A percentile compares a stretch with the other conserved stretches of the same genome.
These are phyloP conservation scores for Cyprinella venusta DNA, from an alignment of 2,797 vertebrate species.

Conservation along the genomic window DNA sequence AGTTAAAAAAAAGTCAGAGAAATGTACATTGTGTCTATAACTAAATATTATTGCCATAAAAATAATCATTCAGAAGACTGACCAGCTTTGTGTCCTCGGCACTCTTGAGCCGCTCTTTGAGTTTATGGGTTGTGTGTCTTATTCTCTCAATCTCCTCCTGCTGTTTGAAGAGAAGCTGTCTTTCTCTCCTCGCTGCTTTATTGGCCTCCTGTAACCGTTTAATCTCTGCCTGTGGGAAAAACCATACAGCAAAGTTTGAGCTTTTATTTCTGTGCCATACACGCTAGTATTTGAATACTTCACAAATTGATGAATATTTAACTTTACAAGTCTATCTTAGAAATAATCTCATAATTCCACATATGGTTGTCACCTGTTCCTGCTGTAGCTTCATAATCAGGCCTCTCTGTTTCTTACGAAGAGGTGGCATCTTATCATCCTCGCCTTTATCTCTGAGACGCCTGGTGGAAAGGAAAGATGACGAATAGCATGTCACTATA, in stretches of 20 bases:
- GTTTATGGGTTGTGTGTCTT: conserved; percentile 88
- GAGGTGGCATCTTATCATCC: conserved; percentile 98
- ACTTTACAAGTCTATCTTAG: background rate
- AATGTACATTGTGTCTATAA: background rate
- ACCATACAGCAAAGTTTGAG: background rate
- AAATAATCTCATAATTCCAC: background rate
- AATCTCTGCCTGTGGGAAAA: conserved; percentile 88
- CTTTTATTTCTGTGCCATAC: background rate
- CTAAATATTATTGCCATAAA: background rate
- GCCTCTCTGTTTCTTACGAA: conserved; percentile 93
- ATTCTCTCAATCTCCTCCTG: conserved; percentile 96
- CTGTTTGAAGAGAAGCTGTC: conserved; percentile 93
- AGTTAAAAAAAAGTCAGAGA: background rate
- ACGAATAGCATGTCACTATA: background rate
- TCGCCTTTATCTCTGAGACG: conserved; percentile 94
- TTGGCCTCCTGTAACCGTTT: conserved; percentile 96
- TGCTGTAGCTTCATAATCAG: conserved; percentile 92
- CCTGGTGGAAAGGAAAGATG: conserved; percentile 64
- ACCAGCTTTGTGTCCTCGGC: conserved; percentile 86
- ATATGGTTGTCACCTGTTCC: conserved; percentile 85
- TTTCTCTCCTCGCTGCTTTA: conserved; percentile 93
- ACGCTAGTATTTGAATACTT: background rate
- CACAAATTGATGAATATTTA: background rate
- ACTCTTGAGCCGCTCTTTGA: conserved; percentile 92
- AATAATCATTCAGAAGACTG: conserved; percentile 45